Conservation (phyloP, 1,140 invertebrate species). For the Eubasilissa regina region DNA sequence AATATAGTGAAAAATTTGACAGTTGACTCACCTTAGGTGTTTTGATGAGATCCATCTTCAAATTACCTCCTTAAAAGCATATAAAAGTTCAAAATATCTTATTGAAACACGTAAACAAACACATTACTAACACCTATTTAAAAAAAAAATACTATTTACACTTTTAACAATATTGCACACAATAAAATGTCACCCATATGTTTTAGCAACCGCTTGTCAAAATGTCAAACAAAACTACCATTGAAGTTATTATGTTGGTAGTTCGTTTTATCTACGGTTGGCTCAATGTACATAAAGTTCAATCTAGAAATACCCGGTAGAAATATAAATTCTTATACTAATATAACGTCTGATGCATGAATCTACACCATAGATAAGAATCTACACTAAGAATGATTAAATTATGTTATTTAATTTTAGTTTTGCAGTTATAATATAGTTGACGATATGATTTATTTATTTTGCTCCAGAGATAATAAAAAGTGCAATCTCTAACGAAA, state of each 20-base stretch:
- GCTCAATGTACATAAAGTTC: background rate
- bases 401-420: too few relatives aligned
- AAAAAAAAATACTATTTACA: slow-evolving; percentile 13
- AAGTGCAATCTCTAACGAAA: too few relatives aligned
- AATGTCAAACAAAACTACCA: slow-evolving; percentile 39
- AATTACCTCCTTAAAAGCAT: slow-evolving; percentile 10
- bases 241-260: slow-evolving; percentile 20
- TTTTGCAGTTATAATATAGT: too few relatives aligned
- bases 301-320: background rate
- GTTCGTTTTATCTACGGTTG: background rate
- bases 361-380: too few relatives aligned
- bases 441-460: too few relatives aligned
- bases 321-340: too few relatives aligned
- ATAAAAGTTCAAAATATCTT: slow-evolving; percentile 16
- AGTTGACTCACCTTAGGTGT: slow-evolving; percentile 39
- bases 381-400: too few relatives aligned
- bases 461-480: too few relatives aligned
- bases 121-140: background rate
- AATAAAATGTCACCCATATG: slow-evolving; percentile 35
- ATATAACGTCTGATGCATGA: too few relatives aligned
- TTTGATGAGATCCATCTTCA: slow-evolving; percentile 41
- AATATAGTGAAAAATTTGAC: slow-evolving; percentile 15
- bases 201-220: slow-evolving; percentile 41
- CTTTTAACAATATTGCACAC: slow-evolving; percentile 13
- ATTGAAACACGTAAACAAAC: background rate